Conservation (phyloP, 2,888 invertebrate species). For the Hirtodrosophila confusa region DNA sequence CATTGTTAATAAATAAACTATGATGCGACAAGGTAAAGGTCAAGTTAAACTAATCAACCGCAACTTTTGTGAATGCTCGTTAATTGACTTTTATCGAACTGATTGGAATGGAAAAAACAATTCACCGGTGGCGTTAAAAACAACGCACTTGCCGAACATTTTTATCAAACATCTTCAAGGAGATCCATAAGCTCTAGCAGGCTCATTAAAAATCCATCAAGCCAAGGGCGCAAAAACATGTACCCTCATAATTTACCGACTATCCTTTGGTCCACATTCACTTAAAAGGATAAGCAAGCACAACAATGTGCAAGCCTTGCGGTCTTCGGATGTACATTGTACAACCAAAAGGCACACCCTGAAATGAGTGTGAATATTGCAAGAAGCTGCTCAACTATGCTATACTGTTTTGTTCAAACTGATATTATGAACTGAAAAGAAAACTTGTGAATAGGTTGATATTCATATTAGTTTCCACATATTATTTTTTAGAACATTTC, state of each 20-base stretch:
- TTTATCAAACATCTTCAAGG: background rate
- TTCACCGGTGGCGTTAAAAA: background rate
- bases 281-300: conserved; percentile 23
- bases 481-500: too few species aligned
- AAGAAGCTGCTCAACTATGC: background rate
- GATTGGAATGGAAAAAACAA: conserved; percentile 26
- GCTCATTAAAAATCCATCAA: conserved; percentile 49
- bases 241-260: conserved; percentile 8
- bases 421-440: too few species aligned
- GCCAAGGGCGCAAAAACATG: conserved; percentile 1
- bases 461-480: too few species aligned
- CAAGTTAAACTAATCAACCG: conserved; percentile 60
- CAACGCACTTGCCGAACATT: conserved; percentile 11
- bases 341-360: conserved; percentile 24
- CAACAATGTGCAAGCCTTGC: conserved; percentile 25
- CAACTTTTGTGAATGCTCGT: conserved; percentile 35
- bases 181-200: conserved; percentile 8
- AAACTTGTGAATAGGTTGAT: background rate
- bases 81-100: conserved; percentile 42
- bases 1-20: conserved; percentile 67
- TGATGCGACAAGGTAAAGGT: conserved; percentile 66
- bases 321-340: conserved; percentile 15
- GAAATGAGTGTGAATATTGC: conserved; percentile 16
- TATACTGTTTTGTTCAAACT: conserved; percentile 3
- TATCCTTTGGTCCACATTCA: conserved; percentile 12